Evolutionary conservation across 2,888 invertebrate genomes (phyloP).

Genomic region (Nephrotoma flavescens): DNA sequence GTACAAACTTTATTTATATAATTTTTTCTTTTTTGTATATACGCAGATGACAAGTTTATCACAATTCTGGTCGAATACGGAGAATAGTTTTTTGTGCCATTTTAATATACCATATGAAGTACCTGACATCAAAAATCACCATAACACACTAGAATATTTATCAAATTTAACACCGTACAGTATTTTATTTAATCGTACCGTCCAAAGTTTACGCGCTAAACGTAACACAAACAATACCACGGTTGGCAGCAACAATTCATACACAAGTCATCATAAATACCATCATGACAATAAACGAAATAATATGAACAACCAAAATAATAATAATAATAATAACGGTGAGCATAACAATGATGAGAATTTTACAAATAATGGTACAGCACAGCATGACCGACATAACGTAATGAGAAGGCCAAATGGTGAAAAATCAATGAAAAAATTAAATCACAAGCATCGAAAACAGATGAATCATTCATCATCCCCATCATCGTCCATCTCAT

Average conservation of each 20-base stretch:
- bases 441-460: conserved; percentile 1
- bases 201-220: conserved; percentile 14
- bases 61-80: conserved; percentile 26
- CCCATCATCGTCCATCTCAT: not conserved
- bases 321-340: not conserved
- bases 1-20: conserved; percentile 1
- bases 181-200: conserved; percentile 15
- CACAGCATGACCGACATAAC: not conserved
- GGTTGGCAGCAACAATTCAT: conserved; percentile 6
- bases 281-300: not conserved
- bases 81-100: conserved; percentile 26
- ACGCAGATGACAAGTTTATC: conserved; percentile 19
- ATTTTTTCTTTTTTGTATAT: not conserved
- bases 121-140: conserved; percentile 8
- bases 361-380: not conserved
- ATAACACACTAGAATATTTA: conserved; percentile 15
- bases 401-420: not conserved
- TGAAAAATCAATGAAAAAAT: conserved; percentile 5
- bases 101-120: conserved; percentile 19
- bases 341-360: conserved; percentile 13
- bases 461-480: not conserved
- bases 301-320: not conserved
- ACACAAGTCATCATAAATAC: not conserved
- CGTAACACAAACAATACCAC: conserved; percentile 7
- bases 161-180: conserved; percentile 16